phyloP scores from a whole-genome alignment of 2,888 invertebrate species.

The Thecophora atra region DNA sequence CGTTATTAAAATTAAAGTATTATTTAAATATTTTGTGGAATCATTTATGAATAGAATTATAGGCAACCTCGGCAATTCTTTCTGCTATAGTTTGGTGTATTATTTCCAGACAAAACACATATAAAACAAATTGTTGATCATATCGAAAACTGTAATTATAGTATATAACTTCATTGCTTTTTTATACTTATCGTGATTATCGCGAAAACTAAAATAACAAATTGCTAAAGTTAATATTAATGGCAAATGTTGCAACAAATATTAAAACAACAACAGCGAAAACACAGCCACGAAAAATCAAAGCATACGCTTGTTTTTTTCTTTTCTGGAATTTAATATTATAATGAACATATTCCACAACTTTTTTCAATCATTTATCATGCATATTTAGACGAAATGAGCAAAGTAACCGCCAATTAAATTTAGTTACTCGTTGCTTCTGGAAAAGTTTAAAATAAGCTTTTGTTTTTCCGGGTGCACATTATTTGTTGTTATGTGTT shows the following conservation, averaged over 20 bases:
- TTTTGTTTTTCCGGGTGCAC: background rate
- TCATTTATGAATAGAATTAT: no score
- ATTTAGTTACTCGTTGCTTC: background rate
- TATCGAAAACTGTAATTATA: background rate
- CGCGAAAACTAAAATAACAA: background rate
- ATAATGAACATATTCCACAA: constrained; percentile 21
- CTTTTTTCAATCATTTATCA: background rate
- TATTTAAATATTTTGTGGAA: no score
- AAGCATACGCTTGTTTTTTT: background rate
- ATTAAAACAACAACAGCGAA: constrained; percentile 14
- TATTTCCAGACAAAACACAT: background rate
- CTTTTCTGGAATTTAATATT: constrained; percentile 25
- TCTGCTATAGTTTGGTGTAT: no score
- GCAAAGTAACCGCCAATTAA: background rate
- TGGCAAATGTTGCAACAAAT: background rate
- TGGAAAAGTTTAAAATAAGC: background rate
- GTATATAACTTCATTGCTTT: background rate
- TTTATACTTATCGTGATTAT: background rate
- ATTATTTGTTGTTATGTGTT: background rate
- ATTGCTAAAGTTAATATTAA: background rate
- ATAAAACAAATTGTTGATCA: background rate
- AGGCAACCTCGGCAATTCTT: no score
- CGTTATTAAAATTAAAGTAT: no score
- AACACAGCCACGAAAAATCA: background rate
- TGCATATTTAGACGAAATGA: background rate